These are phyloP conservation scores for Sparidentex hasta DNA, from an alignment of 2,797 vertebrate species.

Conservation along the genomic window DNA sequence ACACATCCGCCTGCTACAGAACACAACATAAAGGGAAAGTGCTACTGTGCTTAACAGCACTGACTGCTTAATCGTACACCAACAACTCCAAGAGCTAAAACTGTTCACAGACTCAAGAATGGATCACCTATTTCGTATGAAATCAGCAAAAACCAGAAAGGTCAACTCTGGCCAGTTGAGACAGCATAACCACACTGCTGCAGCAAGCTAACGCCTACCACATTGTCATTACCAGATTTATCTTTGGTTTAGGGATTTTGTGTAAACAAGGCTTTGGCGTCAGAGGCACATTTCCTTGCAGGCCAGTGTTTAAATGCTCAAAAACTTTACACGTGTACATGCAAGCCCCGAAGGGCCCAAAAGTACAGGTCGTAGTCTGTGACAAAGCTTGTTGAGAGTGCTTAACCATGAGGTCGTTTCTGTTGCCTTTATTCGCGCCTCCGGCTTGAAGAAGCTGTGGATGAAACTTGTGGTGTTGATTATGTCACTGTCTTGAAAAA, in stretches of 20 bases:
- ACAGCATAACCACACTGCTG: slow-evolving; percentile 37
- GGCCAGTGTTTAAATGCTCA: slow-evolving; percentile 35
- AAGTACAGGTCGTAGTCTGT: slow-evolving; percentile 31
- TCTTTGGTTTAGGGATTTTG: slow-evolving; percentile 65
- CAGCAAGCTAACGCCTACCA: slow-evolving; percentile 34
- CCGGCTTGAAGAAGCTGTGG: slow-evolving; percentile 15
- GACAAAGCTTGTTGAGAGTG: slow-evolving; percentile 25
- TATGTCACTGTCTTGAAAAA: slow-evolving; percentile 64
- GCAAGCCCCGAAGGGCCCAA: slow-evolving; percentile 16
- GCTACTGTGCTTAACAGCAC: neutral
- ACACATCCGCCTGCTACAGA: neutral
- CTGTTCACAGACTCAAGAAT: slow-evolving; percentile 47
- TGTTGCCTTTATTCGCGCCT: slow-evolving; percentile 32
- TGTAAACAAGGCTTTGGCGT: slow-evolving; percentile 68
- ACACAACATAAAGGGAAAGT: neutral
- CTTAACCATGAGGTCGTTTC: slow-evolving; percentile 23
- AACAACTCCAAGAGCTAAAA: slow-evolving; percentile 25
- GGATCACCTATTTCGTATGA: slow-evolving; percentile 59
- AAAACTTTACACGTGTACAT: slow-evolving; percentile 60
- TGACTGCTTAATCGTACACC: slow-evolving; percentile 11
- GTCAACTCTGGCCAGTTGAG: slow-evolving; percentile 39
- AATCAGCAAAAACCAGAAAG: slow-evolving; percentile 46
- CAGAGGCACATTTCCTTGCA: slow-evolving; percentile 42
- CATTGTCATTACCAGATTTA: slow-evolving; percentile 68
- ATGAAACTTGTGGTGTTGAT: slow-evolving; percentile 38